These are phyloP conservation scores for Lepidocyrtoides sp. DNA, from an alignment of 2,888 invertebrate species.

Conservation along the genomic window DNA sequence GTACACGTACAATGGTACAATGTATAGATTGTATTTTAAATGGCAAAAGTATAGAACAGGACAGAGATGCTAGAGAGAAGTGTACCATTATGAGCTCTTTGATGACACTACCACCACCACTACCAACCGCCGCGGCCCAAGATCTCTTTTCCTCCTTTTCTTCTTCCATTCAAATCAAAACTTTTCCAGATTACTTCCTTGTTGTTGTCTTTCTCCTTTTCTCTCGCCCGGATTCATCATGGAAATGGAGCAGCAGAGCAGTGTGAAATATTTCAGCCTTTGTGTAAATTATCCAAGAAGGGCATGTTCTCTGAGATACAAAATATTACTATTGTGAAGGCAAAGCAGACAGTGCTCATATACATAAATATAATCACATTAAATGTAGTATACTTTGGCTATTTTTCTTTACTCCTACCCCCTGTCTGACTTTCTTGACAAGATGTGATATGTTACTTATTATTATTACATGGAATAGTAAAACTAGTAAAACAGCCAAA, in stretches of 20 bases:
- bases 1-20: not conserved
- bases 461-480: too few species aligned
- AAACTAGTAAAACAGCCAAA: too few species aligned
- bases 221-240: not conserved
- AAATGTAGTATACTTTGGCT: not conserved
- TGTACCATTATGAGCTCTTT: not conserved
- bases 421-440: not conserved
- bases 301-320: not conserved
- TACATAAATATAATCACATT: not conserved
- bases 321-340: not conserved
- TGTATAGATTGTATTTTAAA: not conserved
- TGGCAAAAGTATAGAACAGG: not conserved
- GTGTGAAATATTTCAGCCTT: constrained; percentile 23
- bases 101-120: constrained; percentile 11
- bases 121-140: too few species aligned
- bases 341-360: not conserved
- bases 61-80: not conserved
- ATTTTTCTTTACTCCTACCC: not conserved
- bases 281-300: constrained; percentile 17
- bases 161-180: constrained; percentile 56
- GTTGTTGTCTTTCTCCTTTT: not conserved
- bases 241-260: constrained; percentile 29
- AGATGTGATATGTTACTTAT: not conserved
- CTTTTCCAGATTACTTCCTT: constrained; percentile 63
- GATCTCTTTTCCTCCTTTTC: not conserved